phyloP scores from a whole-genome alignment of 2,113 vertebrate species.

The Dicaeum eximium region DNA sequence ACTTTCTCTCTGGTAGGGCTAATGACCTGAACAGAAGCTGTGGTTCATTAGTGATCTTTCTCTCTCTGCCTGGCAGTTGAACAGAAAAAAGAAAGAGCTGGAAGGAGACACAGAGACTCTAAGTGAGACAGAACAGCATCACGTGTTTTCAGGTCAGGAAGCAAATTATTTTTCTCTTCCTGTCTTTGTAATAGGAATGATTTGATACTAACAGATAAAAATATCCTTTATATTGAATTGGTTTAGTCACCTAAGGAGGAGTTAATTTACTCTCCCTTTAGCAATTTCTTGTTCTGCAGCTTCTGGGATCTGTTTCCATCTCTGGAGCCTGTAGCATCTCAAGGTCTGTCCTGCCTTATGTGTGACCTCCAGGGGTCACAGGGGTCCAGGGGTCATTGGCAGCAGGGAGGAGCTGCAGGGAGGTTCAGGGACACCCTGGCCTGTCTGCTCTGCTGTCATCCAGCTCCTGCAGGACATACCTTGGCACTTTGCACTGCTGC shows the following conservation, averaged over 20 bases:
- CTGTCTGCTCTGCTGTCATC: neutral
- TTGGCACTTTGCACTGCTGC: neutral
- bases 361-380: neutral
- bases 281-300: neutral
- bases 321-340: neutral
- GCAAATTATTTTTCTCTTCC: slow-evolving; percentile 5
- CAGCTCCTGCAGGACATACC: neutral
- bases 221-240: neutral
- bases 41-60: slow-evolving; percentile 68
- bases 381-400: neutral
- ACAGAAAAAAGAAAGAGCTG: slow-evolving; percentile 28
- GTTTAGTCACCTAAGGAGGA: neutral
- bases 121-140: slow-evolving; percentile 5
- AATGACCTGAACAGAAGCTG: slow-evolving; percentile 70
- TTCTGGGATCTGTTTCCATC: neutral
- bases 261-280: neutral
- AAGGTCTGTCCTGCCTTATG: neutral
- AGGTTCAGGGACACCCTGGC: neutral
- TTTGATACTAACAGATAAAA: neutral
- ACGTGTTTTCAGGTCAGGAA: neutral
- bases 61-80: slow-evolving; percentile 59
- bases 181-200: neutral
- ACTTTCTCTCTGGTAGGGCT: slow-evolving; percentile 68
- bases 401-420: neutral
- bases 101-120: slow-evolving; percentile 12